phyloP scores from a whole-genome alignment of 2,797 vertebrate species.

The Odontamblyopus rebecca region DNA sequence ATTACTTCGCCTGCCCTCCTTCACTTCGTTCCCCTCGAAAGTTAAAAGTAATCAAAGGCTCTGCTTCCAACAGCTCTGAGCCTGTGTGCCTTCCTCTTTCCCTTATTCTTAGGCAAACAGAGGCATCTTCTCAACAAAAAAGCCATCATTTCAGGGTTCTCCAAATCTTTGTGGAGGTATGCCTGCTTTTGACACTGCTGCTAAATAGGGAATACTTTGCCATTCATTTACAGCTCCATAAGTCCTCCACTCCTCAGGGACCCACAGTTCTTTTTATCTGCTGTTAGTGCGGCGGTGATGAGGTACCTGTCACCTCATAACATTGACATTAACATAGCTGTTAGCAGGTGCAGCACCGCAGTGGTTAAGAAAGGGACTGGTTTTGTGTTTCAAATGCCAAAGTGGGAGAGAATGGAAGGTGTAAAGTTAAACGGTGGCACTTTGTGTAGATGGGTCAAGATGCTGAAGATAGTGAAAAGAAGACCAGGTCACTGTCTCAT shows the following conservation, averaged over 20 bases:
- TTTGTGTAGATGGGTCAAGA: neutral
- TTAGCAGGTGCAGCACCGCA: conserved; percentile 38
- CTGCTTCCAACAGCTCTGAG: conserved; percentile 38
- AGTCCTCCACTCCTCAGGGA: conserved; percentile 36
- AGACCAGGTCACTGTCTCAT: neutral
- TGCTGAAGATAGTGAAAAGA: neutral
- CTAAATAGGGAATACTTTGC: conserved; percentile 54
- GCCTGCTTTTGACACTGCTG: conserved; percentile 44
- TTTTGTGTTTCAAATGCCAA: conserved; percentile 51
- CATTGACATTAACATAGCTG: conserved; percentile 50
- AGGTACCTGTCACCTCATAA: conserved; percentile 28
- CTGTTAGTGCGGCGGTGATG: conserved; percentile 16
- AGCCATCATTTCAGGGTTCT: conserved; percentile 35
- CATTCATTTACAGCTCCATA: conserved; percentile 44
- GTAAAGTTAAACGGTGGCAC: conserved; percentile 21
- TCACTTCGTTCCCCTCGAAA: conserved; percentile 52
- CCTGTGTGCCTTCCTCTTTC: conserved; percentile 26
- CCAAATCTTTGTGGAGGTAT: conserved; percentile 41
- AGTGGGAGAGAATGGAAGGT: conserved; percentile 48
- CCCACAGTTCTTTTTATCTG: conserved; percentile 41
- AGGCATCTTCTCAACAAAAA: conserved; percentile 36
- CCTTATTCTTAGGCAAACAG: conserved; percentile 47
- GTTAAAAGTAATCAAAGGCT: conserved; percentile 64
- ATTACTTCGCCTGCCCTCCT: conserved; percentile 56
- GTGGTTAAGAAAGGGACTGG: conserved; percentile 27